Conservation (phyloP, 2,113 vertebrate genomes). For the Heterocephalus glaber region DNA sequence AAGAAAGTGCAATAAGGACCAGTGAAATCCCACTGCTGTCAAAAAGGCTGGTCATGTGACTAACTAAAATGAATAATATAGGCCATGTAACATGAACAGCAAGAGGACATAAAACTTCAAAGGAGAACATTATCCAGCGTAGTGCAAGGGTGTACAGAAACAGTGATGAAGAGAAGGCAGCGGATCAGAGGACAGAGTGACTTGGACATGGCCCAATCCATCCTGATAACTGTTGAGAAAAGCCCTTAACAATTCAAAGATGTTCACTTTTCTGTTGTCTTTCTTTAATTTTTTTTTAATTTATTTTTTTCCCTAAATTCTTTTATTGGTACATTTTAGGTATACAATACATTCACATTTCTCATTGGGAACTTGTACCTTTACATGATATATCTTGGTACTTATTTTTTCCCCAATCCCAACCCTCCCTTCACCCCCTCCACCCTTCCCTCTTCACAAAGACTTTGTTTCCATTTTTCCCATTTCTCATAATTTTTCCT, state of each 20-base stretch:
- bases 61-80: not conserved
- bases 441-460: too few species aligned
- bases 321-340: too few species aligned
- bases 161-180: not conserved
- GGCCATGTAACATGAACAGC: not conserved
- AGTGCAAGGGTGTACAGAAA: not conserved
- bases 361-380: too few species aligned
- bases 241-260: not conserved
- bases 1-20: not conserved
- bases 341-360: too few species aligned
- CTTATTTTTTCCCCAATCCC: too few species aligned
- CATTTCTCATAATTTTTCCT: too few species aligned
- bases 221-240: constrained; percentile 1
- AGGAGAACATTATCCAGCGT: not conserved
- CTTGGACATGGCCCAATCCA: not conserved
- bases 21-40: not conserved
- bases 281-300: too few species aligned
- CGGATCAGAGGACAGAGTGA: not conserved
- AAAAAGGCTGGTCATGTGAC: not conserved
- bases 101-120: not conserved
- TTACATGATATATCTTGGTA: too few species aligned
- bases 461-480: too few species aligned
- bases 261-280: not conserved
- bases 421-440: too few species aligned
- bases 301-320: too few species aligned